Base-by-base conservation (phyloP, 2,797 vertebrate genomes). In the Choloepus didactylus region DNA sequence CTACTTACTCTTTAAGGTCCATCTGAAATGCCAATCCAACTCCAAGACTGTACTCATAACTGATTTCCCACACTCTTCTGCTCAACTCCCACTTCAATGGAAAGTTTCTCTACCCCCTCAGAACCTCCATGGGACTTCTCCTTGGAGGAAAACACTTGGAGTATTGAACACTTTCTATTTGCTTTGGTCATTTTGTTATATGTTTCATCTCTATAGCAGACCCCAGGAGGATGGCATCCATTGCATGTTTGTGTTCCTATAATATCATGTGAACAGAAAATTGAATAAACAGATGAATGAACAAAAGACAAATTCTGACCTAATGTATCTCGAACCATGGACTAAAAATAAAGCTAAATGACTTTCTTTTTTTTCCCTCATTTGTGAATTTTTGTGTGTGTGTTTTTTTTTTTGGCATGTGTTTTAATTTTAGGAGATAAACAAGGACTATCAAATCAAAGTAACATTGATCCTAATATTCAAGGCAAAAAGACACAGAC, bases 361-460 rank as follows among this genome's bases (percentile, higher is more conserved):
- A 79, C 7, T 6, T 69, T 81, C 35, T 86, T 88, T 59, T 59
- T 59, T 67, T 35, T n/a, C 49, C 44, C 41, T 67, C 70, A 51
- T 44, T 84, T 85, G 56, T 18, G 88, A 62, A 67, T 73, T 76
- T 70, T 95, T 59, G 56, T 19, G 7, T 19, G 7, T 67, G 49
- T 54, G 44, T 18, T 91, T 2, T 60, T 62, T 54, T 44, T 83
- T 59, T 64, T 27, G 3, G 5, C 19, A 16, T 54, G 51, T 56
- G 54, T 56, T 56, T 18, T 56, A 25, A 29, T 59, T 64, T 66
- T 59, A 49, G 80, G 67, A 88, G 44, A 91, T 46, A 93, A 96
- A 88, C 4, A 80, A n/a, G 21, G 80, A 95, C 54, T 77, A 83
- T 62, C 60, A 94, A 91, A 81, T 15, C 27, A 94, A 95, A 89